phyloP scores from a whole-genome alignment of 2,797 vertebrate genomes.

The Argya squamiceps region DNA sequence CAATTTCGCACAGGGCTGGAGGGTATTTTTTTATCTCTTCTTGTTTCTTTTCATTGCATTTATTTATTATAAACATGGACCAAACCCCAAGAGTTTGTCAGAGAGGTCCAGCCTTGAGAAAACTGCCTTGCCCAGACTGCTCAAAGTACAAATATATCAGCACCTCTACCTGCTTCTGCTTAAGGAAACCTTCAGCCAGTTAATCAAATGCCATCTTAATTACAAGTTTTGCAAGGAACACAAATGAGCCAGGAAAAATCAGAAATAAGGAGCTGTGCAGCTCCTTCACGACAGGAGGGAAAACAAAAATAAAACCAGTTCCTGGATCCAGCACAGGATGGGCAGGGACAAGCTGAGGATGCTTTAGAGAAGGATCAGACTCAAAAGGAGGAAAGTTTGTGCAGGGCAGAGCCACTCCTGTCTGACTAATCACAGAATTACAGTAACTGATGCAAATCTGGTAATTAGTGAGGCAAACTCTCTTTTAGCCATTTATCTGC shows the following conservation, averaged over 20 bases:
- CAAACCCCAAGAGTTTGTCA: background rate
- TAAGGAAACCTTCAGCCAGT: background rate
- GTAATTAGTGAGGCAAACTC: background rate
- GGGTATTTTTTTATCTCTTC: background rate
- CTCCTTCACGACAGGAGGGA: background rate
- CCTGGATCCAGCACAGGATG: background rate
- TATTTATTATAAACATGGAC: background rate
- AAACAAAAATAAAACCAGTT: accelerated
- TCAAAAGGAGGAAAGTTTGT: background rate
- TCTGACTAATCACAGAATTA: background rate
- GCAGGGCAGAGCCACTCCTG: background rate
- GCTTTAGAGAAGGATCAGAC: background rate
- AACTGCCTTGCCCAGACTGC: background rate
- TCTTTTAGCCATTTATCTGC: background rate
- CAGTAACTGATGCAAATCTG: background rate
- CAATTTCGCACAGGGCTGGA: background rate
- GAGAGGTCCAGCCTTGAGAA: background rate
- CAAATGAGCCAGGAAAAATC: background rate
- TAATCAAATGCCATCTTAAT: background rate
- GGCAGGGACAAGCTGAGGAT: background rate
- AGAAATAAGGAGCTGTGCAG: background rate
- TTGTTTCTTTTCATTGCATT: background rate
- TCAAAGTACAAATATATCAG: background rate
- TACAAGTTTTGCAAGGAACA: background rate
- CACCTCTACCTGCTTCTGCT: background rate